Evolutionary conservation across 2,113 vertebrate genomes (phyloP), one percentile per base, ranked within the genome.

Genomic region (Pomatorhinus ruficollis): DNA sequence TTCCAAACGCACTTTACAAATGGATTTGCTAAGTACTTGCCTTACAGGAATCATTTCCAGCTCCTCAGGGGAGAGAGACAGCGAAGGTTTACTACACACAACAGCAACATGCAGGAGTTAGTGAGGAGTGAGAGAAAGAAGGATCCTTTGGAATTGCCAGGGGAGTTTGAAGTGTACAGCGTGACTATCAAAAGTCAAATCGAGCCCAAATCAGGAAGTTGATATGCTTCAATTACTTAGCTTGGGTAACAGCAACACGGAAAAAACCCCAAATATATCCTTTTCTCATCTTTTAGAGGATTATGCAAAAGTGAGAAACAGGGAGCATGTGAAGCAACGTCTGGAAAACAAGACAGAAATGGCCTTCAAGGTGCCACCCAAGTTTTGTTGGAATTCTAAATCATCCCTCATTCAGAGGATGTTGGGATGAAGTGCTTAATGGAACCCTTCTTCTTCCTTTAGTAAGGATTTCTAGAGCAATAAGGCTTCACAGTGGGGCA

Each of bases 11-110:
- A 76, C n/a, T 95, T 92, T 49, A 37, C 52, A 76, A 69, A 94
- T 74, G 82, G 47, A 88, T 92, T 90, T 86, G 71, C 92, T 83
- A 91, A 95, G 70, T 60, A 66, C 17, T 10, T 40, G 68, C 54
- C 54, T 92, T 92, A 40, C 20, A 90, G 71, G 71, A 90, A 70
- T 50, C 5, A 47, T 80, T 91, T 82, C 17, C 68, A 86, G 66
- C 45, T 49, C 44, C 79, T 86, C 44, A 1, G 12, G 52, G 85
- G 71, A 92, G 47, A 92, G 56, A 83, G 42, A 61, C 20, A 88
- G 39, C 0, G 4, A 4, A 61, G 63, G 63, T 88, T 91, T 86
- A 52, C 59, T 31, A 25, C 25, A 78, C 33, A 47, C 59, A 83
- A 8, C 50, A 92, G 71, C 2, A 5, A 27, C 37, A 66, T 1